phyloP scores from a whole-genome alignment of 23 tunicate genomes.

The Trididemnum miniatum region DNA sequence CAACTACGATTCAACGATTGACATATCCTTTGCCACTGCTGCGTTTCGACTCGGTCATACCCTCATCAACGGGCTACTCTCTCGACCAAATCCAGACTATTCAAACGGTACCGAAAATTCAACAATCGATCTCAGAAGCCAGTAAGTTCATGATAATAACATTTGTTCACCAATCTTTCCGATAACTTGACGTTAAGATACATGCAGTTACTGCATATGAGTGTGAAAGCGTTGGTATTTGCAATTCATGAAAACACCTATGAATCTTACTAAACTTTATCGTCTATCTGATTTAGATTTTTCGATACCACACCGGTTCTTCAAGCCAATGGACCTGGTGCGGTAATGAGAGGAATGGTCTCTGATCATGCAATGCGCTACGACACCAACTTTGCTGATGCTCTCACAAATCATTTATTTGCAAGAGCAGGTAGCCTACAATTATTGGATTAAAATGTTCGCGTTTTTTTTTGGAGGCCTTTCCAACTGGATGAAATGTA shows the following conservation, averaged over 20 bases:
- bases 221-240: neutral
- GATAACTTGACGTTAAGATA: no score
- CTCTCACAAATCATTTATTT: constrained; percentile 42
- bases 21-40: constrained; percentile 69
- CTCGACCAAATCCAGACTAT: constrained; percentile 51
- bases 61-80: constrained; percentile 41
- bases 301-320: constrained; percentile 62
- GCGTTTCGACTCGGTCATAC: constrained; percentile 90
- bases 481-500: no score
- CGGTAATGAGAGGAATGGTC: constrained; percentile 72
- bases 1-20: constrained; percentile 66
- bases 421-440: constrained; percentile 45
- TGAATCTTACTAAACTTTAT: no score
- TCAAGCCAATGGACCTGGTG: constrained; percentile 39
- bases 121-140: constrained; percentile 2
- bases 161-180: no score
- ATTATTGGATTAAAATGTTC: no score
- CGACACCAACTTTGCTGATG: constrained; percentile 39
- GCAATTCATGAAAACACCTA: no score
- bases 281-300: no score
- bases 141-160: constrained; percentile 13
- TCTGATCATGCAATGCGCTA: constrained; percentile 52
- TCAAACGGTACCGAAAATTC: neutral
- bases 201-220: neutral
- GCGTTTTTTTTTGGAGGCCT: no score